Conservation (phyloP, 2,888 invertebrate species). For the Epirrhoe tristata region DNA sequence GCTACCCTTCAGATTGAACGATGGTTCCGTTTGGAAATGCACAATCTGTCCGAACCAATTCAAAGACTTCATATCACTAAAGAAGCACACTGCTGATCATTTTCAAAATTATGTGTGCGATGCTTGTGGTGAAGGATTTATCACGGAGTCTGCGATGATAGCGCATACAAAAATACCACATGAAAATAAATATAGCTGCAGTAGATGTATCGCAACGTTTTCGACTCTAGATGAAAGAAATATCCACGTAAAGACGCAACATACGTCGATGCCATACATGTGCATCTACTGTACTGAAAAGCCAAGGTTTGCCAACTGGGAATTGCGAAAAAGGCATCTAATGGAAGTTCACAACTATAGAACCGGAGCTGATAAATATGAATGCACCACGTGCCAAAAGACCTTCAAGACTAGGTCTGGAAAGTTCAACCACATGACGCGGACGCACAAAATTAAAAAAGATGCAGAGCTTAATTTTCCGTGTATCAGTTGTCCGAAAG, state of each 20-base stretch:
- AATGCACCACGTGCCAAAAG: slow-evolving; percentile 75
- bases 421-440: slow-evolving; percentile 79
- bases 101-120: slow-evolving; percentile 81
- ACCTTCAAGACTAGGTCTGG: slow-evolving; percentile 77
- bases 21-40: slow-evolving; percentile 76
- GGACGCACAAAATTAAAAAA: slow-evolving; percentile 75
- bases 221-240: slow-evolving; percentile 73
- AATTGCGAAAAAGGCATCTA: slow-evolving; percentile 72
- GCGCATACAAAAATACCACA: slow-evolving; percentile 79
- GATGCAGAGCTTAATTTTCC: slow-evolving; percentile 75
- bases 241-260: slow-evolving; percentile 75
- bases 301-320: slow-evolving; percentile 79
- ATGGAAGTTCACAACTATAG: slow-evolving; percentile 77
- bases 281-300: slow-evolving; percentile 77
- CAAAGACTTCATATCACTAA: slow-evolving; percentile 74
- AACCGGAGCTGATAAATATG: slow-evolving; percentile 75
- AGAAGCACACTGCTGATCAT: slow-evolving; percentile 76
- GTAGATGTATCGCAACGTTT: slow-evolving; percentile 76
- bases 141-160: slow-evolving; percentile 77
- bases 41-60: slow-evolving; percentile 77
- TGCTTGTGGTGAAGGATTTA: slow-evolving; percentile 79
- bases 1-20: slow-evolving; percentile 71
- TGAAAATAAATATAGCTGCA: slow-evolving; percentile 77
- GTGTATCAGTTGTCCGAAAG: slow-evolving; percentile 81
- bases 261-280: slow-evolving; percentile 75